These are phyloP conservation scores for Paralvinella palmiformis DNA, from an alignment of 1,140 invertebrate genomes.

Conservation along the genomic window DNA sequence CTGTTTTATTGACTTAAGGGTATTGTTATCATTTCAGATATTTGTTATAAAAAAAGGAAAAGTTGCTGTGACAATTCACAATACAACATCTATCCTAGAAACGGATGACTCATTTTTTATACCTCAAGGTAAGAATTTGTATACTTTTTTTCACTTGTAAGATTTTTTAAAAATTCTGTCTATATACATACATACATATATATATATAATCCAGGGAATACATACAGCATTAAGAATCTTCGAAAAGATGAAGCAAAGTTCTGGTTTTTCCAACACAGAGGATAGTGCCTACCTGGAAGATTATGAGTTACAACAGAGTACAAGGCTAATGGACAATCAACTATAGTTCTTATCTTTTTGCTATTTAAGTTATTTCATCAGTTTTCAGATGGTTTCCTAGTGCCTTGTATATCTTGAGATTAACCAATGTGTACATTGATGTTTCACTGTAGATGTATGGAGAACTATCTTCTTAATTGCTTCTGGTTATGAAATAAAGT, in stretches of 20 bases:
- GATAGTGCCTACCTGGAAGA: too few relatives aligned
- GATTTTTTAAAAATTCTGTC: not conserved
- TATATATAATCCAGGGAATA: slow-evolving; percentile 22
- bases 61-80: slow-evolving; percentile 29
- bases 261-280: slow-evolving; percentile 8
- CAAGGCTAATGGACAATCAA: too few relatives aligned
- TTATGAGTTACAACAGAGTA: too few relatives aligned
- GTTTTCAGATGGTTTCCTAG: too few relatives aligned
- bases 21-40: slow-evolving; percentile 15
- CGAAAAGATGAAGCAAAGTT: slow-evolving; percentile 27
- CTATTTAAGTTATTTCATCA: too few relatives aligned
- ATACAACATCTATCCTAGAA: slow-evolving; percentile 23
- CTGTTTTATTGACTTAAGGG: not conserved
- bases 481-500: too few relatives aligned
- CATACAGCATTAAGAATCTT: slow-evolving; percentile 31
- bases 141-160: not conserved
- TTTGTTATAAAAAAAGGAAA: slow-evolving; percentile 26
- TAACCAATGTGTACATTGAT: too few relatives aligned
- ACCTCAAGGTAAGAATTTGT: slow-evolving; percentile 27
- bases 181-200: not conserved
- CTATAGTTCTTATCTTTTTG: too few relatives aligned
- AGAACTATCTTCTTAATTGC: too few relatives aligned
- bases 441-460: too few relatives aligned
- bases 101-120: slow-evolving; percentile 29
- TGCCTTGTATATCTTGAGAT: too few relatives aligned